Base-by-base conservation (phyloP, 2,888 invertebrate species). In the Adela reaumurella region DNA sequence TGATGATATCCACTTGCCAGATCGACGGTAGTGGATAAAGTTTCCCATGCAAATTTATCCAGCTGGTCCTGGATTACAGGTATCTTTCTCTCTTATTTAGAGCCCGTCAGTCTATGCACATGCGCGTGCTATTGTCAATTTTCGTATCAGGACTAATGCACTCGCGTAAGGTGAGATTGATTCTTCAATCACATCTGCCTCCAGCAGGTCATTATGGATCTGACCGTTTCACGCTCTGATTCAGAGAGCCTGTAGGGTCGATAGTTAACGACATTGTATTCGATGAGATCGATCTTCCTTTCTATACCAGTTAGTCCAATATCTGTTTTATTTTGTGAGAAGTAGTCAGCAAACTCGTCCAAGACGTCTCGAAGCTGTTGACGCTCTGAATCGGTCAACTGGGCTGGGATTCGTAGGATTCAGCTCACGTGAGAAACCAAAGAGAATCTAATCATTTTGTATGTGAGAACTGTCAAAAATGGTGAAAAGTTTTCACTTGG, bases 1-100 rank as follows among this genome's bases (percentile, higher is more conserved):
- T 63, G 61, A 43, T 62, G 58, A 52, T 61, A 61, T 0, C 60
- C 59, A 29, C 59, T 59, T 19, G 52, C 54, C 2, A 62, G 28
- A 47, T 58, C 58, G 11, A 60, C 50, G 17, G 56, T 57, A 3
- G 54, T 58, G 47, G 60, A 61, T 20, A 56, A 52, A 16, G 45
- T 55, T 2, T 58, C 57, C 1, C 55, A 54, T 19, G 53, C 52
- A 1, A 62, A 48, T 19, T 52, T 49, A 45, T 65, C 63, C 1
- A 64, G 47, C 8, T 57, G 58, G 41, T 64, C 63, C 10, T 64
- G 59, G 2, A 62, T 59, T 14, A 57, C 18, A 1, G 49, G 47
- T 55, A 61, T 49, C 49, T 55, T 46, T 55, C 61, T 48, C 55
- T 59, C 20, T 45, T 50, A 29, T 54, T 48, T 17, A 43, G 43